A percentile compares a stretch with the other conserved stretches of the same genome.
phyloP scores from a whole-genome alignment of 2,113 vertebrate genomes.

The Tor tambroides region DNA sequence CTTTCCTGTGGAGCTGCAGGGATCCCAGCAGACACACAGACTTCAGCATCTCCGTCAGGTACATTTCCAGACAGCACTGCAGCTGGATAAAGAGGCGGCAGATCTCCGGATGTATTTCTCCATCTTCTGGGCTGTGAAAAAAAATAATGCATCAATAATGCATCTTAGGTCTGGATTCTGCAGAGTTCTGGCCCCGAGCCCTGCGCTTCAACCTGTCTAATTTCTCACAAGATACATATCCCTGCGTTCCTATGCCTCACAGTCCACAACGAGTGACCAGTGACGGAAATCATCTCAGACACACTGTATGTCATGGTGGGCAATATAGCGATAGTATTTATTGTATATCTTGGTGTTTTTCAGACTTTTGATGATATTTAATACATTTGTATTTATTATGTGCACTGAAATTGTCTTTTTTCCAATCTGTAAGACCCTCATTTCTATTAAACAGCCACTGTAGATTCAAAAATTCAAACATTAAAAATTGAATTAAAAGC shows the following conservation, averaged over 20 bases:
- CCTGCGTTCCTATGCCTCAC: not conserved
- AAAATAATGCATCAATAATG: not conserved
- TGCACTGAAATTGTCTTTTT: not conserved
- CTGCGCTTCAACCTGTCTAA: not conserved
- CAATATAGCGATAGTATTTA: not conserved
- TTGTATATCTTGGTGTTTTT: not conserved
- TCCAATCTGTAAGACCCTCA: not conserved
- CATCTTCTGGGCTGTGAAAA: constrained; percentile 89
- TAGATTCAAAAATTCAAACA: not conserved
- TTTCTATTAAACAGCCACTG: not conserved
- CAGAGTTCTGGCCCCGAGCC: not conserved
- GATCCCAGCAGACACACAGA: constrained; percentile 95
- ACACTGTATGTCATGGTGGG: not conserved
- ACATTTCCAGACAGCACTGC: constrained; percentile 99
- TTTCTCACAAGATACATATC: constrained; percentile 9
- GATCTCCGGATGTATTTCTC: constrained; percentile 98
- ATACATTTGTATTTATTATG: not conserved
- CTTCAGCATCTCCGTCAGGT: constrained; percentile 98
- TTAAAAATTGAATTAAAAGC: not conserved
- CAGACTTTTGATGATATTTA: not conserved
- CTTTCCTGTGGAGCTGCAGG: constrained; percentile 96
- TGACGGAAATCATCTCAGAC: not conserved
- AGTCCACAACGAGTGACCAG: not conserved
- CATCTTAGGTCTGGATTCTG: constrained; percentile 17
- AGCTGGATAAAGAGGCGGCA: constrained; percentile 96